A percentile compares a stretch with the other conserved stretches of the same genome.
Conservation (phyloP, 2,888 invertebrate genomes). For the Allygus modestus region DNA sequence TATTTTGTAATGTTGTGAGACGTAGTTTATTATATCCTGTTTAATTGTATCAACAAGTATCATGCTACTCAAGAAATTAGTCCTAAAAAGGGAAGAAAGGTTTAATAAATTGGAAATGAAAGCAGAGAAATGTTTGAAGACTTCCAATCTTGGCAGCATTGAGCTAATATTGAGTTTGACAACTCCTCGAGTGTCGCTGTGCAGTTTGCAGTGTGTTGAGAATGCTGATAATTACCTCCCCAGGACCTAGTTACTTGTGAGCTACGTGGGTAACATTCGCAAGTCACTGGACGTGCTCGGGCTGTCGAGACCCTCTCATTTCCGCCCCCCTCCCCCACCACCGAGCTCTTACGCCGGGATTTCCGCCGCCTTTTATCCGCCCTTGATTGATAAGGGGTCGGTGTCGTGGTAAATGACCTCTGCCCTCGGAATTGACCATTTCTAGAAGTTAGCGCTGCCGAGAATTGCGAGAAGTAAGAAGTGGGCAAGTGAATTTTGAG, state of each 20-base stretch:
- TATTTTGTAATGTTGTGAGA: too few relatives aligned
- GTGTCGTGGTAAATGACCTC: constrained; percentile 45
- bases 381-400: constrained; percentile 56
- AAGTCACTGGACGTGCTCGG: not conserved
- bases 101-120: too few relatives aligned
- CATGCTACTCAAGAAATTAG: too few relatives aligned
- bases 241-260: constrained; percentile 22
- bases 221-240: constrained; percentile 15
- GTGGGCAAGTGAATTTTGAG: too few relatives aligned
- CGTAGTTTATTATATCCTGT: too few relatives aligned
- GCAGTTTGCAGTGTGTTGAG: not conserved
- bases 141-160: too few relatives aligned
- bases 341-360: constrained; percentile 31
- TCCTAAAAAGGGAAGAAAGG: too few relatives aligned
- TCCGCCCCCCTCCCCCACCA: constrained; percentile 6
- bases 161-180: too few relatives aligned
- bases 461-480: not conserved
- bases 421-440: constrained; percentile 21
- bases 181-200: too few relatives aligned
- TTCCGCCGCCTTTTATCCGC: constrained; percentile 57
- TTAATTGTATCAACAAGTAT: too few relatives aligned
- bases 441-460: not conserved
- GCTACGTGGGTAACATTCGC: constrained; percentile 24
- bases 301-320: constrained; percentile 39
- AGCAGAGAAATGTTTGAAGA: too few relatives aligned